A percentile compares a stretch with the other conserved stretches of the same genome.
These are phyloP conservation scores for Aricia agestis DNA, from an alignment of 1,140 invertebrate genomes.

Conservation along the genomic window DNA sequence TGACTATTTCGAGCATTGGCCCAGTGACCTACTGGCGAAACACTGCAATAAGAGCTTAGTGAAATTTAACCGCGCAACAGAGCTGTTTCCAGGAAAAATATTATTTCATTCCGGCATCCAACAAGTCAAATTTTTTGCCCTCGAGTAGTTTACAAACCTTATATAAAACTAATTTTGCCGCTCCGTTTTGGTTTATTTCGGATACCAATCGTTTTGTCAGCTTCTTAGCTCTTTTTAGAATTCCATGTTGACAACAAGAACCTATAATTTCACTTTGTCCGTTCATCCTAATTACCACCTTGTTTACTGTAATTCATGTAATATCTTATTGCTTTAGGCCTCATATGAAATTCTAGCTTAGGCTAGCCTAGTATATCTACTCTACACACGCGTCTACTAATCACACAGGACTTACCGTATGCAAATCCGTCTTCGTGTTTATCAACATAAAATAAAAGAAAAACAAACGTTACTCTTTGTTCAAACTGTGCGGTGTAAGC, in stretches of 20 bases:
- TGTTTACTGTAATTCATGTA: too few relatives aligned
- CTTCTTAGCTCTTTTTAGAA: too few relatives aligned
- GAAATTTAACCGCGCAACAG: neutral
- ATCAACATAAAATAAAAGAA: slow-evolving; percentile 6
- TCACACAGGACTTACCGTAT: slow-evolving; percentile 11
- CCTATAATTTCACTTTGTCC: too few relatives aligned
- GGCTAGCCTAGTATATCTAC: slow-evolving; percentile 5
- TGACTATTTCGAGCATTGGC: neutral
- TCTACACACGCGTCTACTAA: neutral
- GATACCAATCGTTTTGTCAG: too few relatives aligned
- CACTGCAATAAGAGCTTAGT: neutral
- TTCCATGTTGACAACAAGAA: too few relatives aligned
- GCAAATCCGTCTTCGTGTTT: slow-evolving; percentile 5
- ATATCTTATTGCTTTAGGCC: too few relatives aligned
- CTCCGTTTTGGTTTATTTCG: too few relatives aligned
- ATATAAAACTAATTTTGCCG: too few relatives aligned
- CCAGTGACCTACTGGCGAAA: neutral
- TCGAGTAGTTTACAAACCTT: too few relatives aligned
- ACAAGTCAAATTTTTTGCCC: too few relatives aligned
- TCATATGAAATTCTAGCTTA: neutral
- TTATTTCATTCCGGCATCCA: too few relatives aligned
- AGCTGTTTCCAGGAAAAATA: neutral
- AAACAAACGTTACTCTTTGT: slow-evolving; percentile 1
- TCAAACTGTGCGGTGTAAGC: slow-evolving; percentile 1
- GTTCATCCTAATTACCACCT: too few relatives aligned